Conservation (phyloP, 2,797 vertebrate species). For the Ctenopoma multispine region DNA sequence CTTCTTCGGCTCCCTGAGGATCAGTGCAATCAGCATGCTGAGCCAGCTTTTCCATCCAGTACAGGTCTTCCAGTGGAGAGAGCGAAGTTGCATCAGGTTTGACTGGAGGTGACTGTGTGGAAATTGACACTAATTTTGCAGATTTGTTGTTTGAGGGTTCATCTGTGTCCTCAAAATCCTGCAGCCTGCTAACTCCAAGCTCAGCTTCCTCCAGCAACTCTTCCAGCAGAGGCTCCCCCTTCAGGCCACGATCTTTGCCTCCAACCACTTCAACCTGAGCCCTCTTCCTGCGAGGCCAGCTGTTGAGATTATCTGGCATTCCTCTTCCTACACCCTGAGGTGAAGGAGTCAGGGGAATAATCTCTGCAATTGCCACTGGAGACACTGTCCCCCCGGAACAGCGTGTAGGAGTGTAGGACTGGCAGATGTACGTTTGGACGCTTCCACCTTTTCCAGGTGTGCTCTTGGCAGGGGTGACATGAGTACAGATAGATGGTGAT, state of each 20-base stretch:
- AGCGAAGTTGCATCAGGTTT: conserved; percentile 36
- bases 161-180: conserved; percentile 79
- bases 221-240: conserved; percentile 49
- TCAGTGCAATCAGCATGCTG: conserved; percentile 45
- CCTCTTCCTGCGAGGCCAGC: conserved; percentile 94
- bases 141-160: conserved; percentile 65
- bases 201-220: conserved; percentile 86
- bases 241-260: conserved; percentile 65
- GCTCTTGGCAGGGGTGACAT: conserved; percentile 84
- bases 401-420: conserved; percentile 92
- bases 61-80: conserved; percentile 71
- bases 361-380: conserved; percentile 74
- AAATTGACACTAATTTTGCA: conserved; percentile 63
- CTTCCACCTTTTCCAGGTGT: conserved; percentile 86
- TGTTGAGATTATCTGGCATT: conserved; percentile 91
- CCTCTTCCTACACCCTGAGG: conserved; percentile 88
- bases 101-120: conserved; percentile 30
- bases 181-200: conserved; percentile 88
- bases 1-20: conserved; percentile 57
- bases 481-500: conserved; percentile 85
- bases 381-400: conserved; percentile 81
- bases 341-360: conserved; percentile 88
- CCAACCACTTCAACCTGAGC: conserved; percentile 69
- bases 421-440: conserved; percentile 94
- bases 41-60: conserved; percentile 65